Conservation (phyloP, 2,113 vertebrate genomes). For the Microtus ochrogaster region DNA sequence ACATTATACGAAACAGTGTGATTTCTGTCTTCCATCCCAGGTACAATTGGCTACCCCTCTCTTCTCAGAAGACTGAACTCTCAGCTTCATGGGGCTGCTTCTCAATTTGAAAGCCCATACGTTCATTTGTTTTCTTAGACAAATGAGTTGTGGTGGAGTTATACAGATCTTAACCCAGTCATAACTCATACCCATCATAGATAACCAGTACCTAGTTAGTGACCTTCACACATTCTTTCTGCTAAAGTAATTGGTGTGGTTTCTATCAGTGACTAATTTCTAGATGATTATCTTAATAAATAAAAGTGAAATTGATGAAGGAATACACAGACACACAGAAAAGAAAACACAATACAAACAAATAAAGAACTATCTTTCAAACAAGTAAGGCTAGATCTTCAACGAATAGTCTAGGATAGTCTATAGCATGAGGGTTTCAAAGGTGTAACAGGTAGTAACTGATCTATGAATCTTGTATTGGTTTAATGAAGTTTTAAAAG, state of each 20-base stretch:
- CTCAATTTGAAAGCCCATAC: not conserved
- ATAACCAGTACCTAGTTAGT: not conserved
- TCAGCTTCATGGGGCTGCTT: fast-evolving
- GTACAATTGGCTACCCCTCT: not conserved
- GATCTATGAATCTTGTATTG: not conserved
- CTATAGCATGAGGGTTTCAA: not conserved
- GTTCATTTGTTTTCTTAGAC: not conserved
- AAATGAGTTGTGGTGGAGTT: not conserved
- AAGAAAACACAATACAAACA: not conserved
- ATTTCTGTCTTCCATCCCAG: not conserved
- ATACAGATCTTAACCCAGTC: not conserved
- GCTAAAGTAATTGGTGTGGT: conserved; percentile 17
- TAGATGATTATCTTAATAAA: not conserved
- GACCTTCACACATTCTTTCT: not conserved
- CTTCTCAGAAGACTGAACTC: not conserved
- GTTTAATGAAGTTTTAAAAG: not conserved
- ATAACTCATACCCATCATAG: not conserved
- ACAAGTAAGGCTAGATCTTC: not conserved
- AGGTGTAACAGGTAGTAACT: not conserved
- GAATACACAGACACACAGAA: not conserved
- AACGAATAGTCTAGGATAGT: not conserved
- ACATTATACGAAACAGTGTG: not conserved
- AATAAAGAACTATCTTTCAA: not conserved
- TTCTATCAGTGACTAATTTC: not conserved
- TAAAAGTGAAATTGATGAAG: not conserved